These are phyloP conservation scores for Hyalella azteca DNA, from an alignment of 2,888 invertebrate genomes.

Conservation along the genomic window DNA sequence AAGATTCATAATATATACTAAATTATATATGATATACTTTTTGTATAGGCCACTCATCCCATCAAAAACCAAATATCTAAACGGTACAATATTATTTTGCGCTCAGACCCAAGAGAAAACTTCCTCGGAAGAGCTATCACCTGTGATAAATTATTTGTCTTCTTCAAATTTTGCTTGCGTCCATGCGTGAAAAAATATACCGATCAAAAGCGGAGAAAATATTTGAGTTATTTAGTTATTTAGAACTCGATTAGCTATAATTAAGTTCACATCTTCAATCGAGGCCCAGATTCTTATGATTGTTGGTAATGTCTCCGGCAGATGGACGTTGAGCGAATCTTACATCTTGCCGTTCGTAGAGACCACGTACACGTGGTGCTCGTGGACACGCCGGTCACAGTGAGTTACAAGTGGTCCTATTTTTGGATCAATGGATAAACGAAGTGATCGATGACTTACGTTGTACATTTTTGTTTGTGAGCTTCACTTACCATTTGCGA, in stretches of 20 bases:
- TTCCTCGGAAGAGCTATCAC: no score
- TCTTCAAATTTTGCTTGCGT: not conserved
- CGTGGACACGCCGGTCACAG: not conserved
- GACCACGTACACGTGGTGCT: conserved; percentile 4
- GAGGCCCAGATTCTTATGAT: not conserved
- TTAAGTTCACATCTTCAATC: not conserved
- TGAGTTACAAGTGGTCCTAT: not conserved
- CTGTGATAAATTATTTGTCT: no score
- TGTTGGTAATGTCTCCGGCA: not conserved
- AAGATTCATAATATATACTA: no score
- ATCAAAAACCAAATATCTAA: no score
- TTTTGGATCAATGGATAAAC: not conserved
- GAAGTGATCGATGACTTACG: not conserved
- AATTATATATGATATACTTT: no score
- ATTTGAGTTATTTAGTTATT: not conserved
- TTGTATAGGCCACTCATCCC: no score
- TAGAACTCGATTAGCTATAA: not conserved
- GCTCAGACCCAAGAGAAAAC: no score
- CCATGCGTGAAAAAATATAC: not conserved
- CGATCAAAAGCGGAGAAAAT: not conserved
- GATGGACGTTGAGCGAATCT: not conserved
- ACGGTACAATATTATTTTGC: no score
- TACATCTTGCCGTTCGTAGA: not conserved
- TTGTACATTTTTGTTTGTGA: not conserved
- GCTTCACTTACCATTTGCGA: not conserved